phyloP scores from a whole-genome alignment of 2,113 vertebrate species.

The Macaca fascicularis region T2T-MFA8v1.1 NC_088384.1:86380501-86381000 shows the following conservation, averaged over 20 bases:
- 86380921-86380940: no score
- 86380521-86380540: not conserved
- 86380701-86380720: conserved; percentile 22
- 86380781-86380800: not conserved
- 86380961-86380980: no score
- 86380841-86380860: not conserved
- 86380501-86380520: not conserved
- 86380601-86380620: conserved; percentile 31
- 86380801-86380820: not conserved
- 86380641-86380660: not conserved
- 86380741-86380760: not conserved
- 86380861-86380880: no score
- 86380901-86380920: no score
- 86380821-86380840: not conserved
- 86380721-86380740: not conserved
- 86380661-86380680: conserved; percentile 29
- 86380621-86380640: conserved; percentile 34
- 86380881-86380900: no score
- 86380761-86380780: not conserved
- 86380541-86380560: not conserved
- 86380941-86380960: no score
- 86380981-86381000: no score
- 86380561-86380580: not conserved
- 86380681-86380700: conserved; percentile 9
- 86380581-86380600: not conserved